Evolutionary conservation across 2,888 invertebrate genomes (phyloP), one percentile per base, ranked within the genome.

Genomic region (Arctia plantaginis): DNA sequence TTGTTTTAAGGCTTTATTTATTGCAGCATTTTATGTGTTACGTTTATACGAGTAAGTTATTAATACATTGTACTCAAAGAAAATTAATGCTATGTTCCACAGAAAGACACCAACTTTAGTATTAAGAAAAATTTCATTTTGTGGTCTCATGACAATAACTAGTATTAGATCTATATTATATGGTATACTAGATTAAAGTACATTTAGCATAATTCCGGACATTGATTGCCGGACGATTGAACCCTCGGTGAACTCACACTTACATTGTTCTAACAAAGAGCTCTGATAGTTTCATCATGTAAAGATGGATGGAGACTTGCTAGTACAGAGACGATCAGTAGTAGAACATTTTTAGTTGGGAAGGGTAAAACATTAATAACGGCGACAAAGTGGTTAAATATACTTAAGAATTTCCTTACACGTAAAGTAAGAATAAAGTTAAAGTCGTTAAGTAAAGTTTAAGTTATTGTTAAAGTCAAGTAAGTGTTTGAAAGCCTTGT

Each of bases 1-100:
- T 71, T 66, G 27, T 23, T 62, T 35, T 27, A 47, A 33, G 12
- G 20, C 20, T 73, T 73, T 73, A 68, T 68, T 64, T 68, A 70
- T 70, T 12, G 6, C 41, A 41, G 62, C 7, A 62, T 62, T 39
- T 39, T 23, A 23, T n/a, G 6, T 23, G 23, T 23, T 35, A 35
- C n/a, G 12, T 69, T 18, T 18, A n/a, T 55, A 69, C 12, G n/a
- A 18, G 15, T 15, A 8, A 41, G 7, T 33, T 23, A 4, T 51
- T 47, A 41, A 15, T 15, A n/a, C 12, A 55, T 55, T 55, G 23
- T 55, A n/a, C 10, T n/a, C 55, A 27, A 3, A 27, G 12, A 13
- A 59, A 27, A 47, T 47, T 47, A 59, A 59, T 59, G 30, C 15
- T 0, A 59, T 15, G 15, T 0, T 30, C 6, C 27, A 59, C 27